Evolutionary conservation across 2,797 vertebrate species (phyloP), one percentile per base, ranked within the genome.

Genomic region (Sebastes diploproa): DNA sequence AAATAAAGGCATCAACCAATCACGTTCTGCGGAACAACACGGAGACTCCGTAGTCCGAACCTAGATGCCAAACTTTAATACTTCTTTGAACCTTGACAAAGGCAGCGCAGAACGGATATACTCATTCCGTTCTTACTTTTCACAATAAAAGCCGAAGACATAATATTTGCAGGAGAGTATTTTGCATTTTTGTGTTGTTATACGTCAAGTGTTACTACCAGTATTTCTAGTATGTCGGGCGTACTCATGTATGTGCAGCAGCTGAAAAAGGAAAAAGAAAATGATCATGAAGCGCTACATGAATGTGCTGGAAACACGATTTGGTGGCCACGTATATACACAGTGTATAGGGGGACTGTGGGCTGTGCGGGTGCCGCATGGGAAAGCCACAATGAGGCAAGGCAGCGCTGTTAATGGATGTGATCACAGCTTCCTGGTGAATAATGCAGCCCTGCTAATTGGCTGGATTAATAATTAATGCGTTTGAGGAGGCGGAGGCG

Each of bases 371-470:
- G 77, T 25, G 75, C 34, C 78, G 16, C 73, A 65, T 78, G 85
- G 82, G 90, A 88, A 25, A 42, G 38, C 56, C 84, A 86, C 86
- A 80, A 76, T 86, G 90, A 88, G 77, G 38, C 38, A 50, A 75
- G 29, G 88, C 85, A 42, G 77, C 63, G 68, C 72, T 61, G 78
- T 87, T 90, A 94, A 93, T 95, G 91, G 79, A 92, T 85, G 90
- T 93, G 92, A 91, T 89, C 63, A 71, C 89, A 82, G 88, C 85
- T 92, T 91, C 91, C 92, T 90, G 90, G 93, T 92, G 93, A 95
- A 96, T 97, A 95, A 97, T 96, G 95, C 89, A 90, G 91, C 83
- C 75, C 70, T 87, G 85, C 92, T 97, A 97, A 98, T 97, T 96
- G 96, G 93, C 89, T 86, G 86, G 83, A 88, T 97, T 93, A 96